These are phyloP conservation scores for Galerucella nymphaeae DNA, from an alignment of 2,888 invertebrate genomes.

Conservation along the genomic window DNA sequence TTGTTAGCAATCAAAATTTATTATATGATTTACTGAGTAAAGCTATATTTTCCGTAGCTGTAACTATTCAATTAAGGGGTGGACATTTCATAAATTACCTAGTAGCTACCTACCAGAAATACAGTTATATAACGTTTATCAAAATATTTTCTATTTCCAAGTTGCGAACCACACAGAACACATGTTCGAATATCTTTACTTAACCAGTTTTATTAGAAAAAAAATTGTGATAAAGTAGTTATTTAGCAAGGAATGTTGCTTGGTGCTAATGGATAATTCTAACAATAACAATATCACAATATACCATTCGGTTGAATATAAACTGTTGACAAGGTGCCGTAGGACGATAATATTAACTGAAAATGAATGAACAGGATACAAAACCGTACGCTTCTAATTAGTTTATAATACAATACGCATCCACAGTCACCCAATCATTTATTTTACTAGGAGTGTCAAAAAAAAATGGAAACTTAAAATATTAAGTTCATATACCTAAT, in stretches of 20 bases:
- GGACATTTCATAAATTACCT: neutral
- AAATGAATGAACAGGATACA: slow-evolving; percentile 25
- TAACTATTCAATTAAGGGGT: neutral
- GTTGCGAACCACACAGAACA: neutral
- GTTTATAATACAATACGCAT: neutral
- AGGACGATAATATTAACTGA: slow-evolving; percentile 25
- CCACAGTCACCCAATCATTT: neutral
- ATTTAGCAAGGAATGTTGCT: slow-evolving; percentile 33
- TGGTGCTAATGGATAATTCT: slow-evolving; percentile 33
- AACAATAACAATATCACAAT: slow-evolving; percentile 23
- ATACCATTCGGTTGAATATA: slow-evolving; percentile 13
- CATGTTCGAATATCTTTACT: neutral
- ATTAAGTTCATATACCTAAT: too few relatives aligned
- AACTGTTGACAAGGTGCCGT: slow-evolving; percentile 29
- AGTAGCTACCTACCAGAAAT: neutral
- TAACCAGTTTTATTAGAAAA: slow-evolving; percentile 17
- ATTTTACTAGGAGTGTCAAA: neutral
- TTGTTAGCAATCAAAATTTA: neutral
- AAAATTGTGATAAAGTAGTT: slow-evolving; percentile 26
- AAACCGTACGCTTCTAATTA: slow-evolving; percentile 9
- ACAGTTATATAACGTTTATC: slow-evolving; percentile 12
- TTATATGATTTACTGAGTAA: neutral
- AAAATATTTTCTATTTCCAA: slow-evolving; percentile 2
- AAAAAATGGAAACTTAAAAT: neutral
- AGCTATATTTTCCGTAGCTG: neutral